A percentile compares a stretch with the other conserved stretches of the same genome.
These are phyloP conservation scores for Lepisosteus osseus DNA, from an alignment of 2,113 vertebrate species.

Conservation along the genomic window DNA sequence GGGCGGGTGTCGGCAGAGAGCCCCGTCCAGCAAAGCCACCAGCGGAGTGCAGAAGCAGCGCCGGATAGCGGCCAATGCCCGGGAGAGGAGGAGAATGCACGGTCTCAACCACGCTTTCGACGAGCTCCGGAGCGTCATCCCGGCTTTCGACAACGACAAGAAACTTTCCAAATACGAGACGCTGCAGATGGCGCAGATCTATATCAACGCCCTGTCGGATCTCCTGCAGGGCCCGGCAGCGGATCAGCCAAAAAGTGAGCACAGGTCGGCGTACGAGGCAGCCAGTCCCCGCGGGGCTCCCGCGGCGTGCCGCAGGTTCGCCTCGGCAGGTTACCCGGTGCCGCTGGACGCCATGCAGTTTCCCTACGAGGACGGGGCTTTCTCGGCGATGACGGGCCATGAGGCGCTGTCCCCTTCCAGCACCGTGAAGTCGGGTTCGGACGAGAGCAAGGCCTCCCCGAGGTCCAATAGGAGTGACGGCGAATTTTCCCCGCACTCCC, in stretches of 20 bases:
- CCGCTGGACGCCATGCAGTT: slow-evolving; percentile 74
- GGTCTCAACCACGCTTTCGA: slow-evolving; percentile 94
- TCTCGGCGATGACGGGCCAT: slow-evolving; percentile 68
- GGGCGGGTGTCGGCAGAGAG: slow-evolving; percentile 54
- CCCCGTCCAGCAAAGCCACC: slow-evolving; percentile 62
- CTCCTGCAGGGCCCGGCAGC: slow-evolving; percentile 68
- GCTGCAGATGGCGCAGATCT: slow-evolving; percentile 97
- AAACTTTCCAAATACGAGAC: slow-evolving; percentile 97
- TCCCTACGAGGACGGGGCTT: slow-evolving; percentile 68
- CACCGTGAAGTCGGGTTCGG: slow-evolving; percentile 50
- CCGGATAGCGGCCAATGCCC: slow-evolving; percentile 85
- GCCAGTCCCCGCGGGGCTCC: slow-evolving; percentile 47
- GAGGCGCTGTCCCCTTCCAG: slow-evolving; percentile 60
- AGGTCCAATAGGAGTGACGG: slow-evolving; percentile 88
- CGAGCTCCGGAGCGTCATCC: slow-evolving; percentile 92
- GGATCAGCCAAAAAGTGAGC: slow-evolving; percentile 52
- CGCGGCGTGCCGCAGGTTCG: slow-evolving; percentile 39
- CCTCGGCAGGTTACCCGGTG: slow-evolving; percentile 58
- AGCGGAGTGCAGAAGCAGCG: slow-evolving; percentile 82
- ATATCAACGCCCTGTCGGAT: slow-evolving; percentile 91
- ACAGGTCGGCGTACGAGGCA: slow-evolving; percentile 47
- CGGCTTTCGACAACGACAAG: slow-evolving; percentile 93
- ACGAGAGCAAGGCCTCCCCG: slow-evolving; percentile 80
- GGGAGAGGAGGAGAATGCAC: slow-evolving; percentile 90
- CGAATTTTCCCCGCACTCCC: slow-evolving; percentile 91